Percentiles rank a stretch among this genome's conserved stretches.
Conservation (phyloP, 2,888 invertebrate species). For the Eutolmus rufibarbis region DNA sequence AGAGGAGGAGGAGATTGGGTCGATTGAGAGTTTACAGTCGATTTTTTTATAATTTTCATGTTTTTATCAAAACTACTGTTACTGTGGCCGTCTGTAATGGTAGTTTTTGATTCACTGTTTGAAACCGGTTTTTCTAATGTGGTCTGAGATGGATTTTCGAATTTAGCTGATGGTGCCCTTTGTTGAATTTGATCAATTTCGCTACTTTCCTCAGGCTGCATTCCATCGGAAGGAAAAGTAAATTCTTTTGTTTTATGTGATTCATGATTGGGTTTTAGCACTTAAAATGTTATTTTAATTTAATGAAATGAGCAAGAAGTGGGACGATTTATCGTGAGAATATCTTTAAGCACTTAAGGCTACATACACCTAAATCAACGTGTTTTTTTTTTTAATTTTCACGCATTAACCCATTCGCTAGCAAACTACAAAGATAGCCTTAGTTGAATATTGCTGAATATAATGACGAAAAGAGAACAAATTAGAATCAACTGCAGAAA, state of each 20-base stretch:
- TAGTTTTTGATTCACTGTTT: constrained; percentile 8
- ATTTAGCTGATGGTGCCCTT: constrained; percentile 4
- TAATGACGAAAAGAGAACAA: neutral
- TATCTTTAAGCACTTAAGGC: neutral
- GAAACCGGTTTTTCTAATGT: neutral
- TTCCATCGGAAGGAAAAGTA: constrained; percentile 40
- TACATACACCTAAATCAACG: neutral
- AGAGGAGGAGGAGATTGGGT: neutral
- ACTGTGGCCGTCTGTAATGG: neutral
- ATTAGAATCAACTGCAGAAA: neutral
- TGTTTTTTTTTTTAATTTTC: neutral
- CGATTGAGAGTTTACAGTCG: neutral
- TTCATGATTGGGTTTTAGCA: neutral
- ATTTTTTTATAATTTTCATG: neutral
- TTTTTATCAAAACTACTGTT: constrained; percentile 17
- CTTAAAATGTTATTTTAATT: neutral
- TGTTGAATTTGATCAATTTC: constrained; percentile 12
- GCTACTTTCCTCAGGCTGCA: constrained; percentile 42
- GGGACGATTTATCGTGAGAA: neutral
- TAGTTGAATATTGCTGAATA: too few relatives aligned
- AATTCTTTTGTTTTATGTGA: neutral
- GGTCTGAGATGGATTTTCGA: constrained; percentile 10
- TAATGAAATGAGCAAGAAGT: neutral
- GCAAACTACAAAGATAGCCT: too few relatives aligned
- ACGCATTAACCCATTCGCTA: neutral